Conservation (phyloP, 2,797 vertebrate genomes). For the Micropoecilia bifurca region DNA sequence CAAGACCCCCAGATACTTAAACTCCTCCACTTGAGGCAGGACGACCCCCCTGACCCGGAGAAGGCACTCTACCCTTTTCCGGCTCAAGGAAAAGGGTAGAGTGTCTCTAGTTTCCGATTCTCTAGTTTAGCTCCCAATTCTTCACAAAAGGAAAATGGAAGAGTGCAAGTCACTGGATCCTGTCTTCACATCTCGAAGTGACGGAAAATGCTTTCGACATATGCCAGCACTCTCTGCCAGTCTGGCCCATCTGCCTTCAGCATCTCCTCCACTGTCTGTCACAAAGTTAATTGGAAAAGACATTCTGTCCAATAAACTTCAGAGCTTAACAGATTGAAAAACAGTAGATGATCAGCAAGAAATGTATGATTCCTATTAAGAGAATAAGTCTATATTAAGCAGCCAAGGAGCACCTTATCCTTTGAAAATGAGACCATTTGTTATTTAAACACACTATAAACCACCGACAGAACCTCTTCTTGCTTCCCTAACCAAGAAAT, state of each 20-base stretch:
- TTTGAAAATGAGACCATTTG: neutral
- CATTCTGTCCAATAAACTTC: neutral
- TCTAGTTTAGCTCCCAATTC: slow-evolving; percentile 21
- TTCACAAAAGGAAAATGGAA: neutral
- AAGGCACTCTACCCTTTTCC: too few species aligned
- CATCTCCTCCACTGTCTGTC: slow-evolving; percentile 79
- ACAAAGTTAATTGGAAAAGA: slow-evolving; percentile 10
- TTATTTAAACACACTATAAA: neutral
- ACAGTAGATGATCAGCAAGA: neutral
- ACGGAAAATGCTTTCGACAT: slow-evolving; percentile 82
- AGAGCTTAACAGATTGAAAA: neutral
- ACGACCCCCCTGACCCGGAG: too few species aligned
- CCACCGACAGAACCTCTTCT: neutral
- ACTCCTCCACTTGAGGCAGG: too few species aligned
- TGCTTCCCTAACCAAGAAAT: neutral
- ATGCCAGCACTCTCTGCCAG: slow-evolving; percentile 84
- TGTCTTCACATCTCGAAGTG: slow-evolving; percentile 82
- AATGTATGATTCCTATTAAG: neutral
- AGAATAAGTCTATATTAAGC: neutral
- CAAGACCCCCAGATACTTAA: too few species aligned
- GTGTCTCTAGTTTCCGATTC: too few species aligned
- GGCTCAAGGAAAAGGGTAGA: too few species aligned
- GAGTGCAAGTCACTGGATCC: neutral
- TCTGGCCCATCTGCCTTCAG: slow-evolving; percentile 79
- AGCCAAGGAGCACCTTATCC: neutral